These are phyloP conservation scores for Rallus crepitans DNA, from an alignment of 2,797 vertebrate genomes.

Conservation along the genomic window DNA sequence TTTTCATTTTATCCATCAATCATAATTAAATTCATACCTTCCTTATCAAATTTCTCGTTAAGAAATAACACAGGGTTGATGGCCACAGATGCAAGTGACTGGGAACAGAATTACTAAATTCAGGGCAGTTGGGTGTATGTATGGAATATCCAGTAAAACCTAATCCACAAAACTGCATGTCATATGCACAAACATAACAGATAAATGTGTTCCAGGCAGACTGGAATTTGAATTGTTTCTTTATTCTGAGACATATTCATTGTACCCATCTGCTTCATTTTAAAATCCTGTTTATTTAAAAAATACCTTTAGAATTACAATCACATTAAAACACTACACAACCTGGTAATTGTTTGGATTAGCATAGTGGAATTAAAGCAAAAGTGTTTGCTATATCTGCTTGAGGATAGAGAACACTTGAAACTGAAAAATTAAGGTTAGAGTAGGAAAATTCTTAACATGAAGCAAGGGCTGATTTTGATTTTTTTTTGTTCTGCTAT, in stretches of 20 bases:
- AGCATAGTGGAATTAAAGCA: not conserved
- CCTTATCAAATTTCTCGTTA: not conserved
- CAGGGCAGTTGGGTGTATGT: accelerated
- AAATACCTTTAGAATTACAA: not conserved
- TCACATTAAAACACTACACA: not conserved
- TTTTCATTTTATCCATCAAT: not conserved
- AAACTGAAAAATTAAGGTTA: not conserved
- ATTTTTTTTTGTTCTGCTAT: not conserved
- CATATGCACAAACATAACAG: not conserved
- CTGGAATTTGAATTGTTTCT: not conserved
- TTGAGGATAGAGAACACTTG: not conserved
- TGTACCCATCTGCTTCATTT: not conserved
- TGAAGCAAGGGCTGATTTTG: not conserved
- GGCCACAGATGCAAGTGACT: not conserved
- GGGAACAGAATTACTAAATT: not conserved
- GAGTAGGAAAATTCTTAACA: not conserved
- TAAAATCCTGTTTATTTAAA: not conserved
- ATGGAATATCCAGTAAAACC: not conserved
- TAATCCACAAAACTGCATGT: not conserved
- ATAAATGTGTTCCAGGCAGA: not conserved
- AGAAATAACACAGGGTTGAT: not conserved
- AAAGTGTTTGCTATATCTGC: not conserved
- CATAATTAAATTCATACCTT: not conserved
- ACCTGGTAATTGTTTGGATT: not conserved
- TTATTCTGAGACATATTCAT: not conserved